Percentiles rank a stretch among this genome's conserved stretches.
phyloP scores from a whole-genome alignment of 1,140 invertebrate genomes.

The Penaeus indicus region DNA sequence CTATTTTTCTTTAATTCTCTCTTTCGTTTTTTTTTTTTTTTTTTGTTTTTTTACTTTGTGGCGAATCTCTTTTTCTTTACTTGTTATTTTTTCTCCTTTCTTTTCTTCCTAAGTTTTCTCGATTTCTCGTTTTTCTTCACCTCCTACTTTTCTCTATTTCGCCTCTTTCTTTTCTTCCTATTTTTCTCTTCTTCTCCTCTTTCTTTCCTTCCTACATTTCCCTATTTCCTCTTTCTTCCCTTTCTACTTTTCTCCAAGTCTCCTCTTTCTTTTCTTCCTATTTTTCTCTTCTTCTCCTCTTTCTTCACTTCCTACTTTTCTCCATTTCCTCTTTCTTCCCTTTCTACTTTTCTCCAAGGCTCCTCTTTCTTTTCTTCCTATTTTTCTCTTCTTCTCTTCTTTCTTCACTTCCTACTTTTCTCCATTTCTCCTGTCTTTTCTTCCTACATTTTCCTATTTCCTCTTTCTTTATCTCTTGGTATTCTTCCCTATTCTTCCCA shows the following conservation, averaged over 20 bases:
- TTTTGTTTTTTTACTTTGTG: background rate
- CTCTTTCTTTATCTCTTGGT: too few relatives aligned
- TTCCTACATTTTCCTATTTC: background rate
- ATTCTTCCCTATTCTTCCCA: background rate
- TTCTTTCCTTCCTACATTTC: too few relatives aligned
- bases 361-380: too few relatives aligned
- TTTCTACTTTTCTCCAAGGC: too few relatives aligned
- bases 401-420: too few relatives aligned
- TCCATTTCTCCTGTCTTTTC: background rate
- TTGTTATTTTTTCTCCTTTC: background rate
- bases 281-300: too few relatives aligned
- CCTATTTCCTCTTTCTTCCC: too few relatives aligned
- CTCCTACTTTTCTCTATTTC: background rate
- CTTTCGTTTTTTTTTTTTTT: background rate
- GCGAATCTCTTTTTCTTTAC: background rate
- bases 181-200: background rate
- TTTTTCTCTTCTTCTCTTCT: too few relatives aligned
- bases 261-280: too few relatives aligned
- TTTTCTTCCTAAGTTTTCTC: background rate
- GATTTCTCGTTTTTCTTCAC: background rate
- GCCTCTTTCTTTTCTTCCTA: background rate
- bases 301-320: too few relatives aligned
- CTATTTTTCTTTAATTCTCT: background rate
- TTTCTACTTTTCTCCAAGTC: too few relatives aligned
- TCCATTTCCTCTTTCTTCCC: too few relatives aligned